Conservation (phyloP, 2,797 vertebrate species). For the Apogon talboti region DNA sequence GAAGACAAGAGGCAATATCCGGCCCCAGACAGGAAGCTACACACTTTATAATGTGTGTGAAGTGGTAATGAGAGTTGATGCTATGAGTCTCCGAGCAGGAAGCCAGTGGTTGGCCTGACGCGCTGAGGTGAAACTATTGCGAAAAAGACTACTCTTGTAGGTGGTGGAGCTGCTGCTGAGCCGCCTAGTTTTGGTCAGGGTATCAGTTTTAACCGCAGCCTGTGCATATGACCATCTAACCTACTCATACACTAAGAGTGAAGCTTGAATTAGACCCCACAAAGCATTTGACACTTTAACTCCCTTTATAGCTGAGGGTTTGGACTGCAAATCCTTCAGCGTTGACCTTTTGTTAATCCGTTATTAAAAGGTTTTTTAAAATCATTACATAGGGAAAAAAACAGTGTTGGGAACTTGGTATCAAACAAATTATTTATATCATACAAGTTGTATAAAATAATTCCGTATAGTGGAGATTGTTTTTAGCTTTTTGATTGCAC, state of each 20-base stretch:
- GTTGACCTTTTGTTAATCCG: background rate
- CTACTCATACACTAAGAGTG: slow-evolving; percentile 5
- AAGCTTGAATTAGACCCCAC: slow-evolving; percentile 19
- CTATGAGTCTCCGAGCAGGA: slow-evolving; percentile 30
- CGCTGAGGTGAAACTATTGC: background rate
- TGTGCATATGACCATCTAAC: background rate
- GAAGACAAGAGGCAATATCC: slow-evolving; percentile 15
- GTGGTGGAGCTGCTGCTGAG: slow-evolving; percentile 2
- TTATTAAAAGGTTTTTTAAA: background rate
- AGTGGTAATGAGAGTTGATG: slow-evolving; percentile 27
- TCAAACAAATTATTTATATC: too few relatives aligned
- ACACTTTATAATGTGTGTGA: slow-evolving; percentile 20
- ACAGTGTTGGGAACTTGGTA: too few relatives aligned
- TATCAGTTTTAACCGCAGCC: slow-evolving; percentile 26
- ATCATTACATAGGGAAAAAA: background rate
- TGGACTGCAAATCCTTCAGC: background rate
- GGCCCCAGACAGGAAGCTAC: slow-evolving; percentile 47
- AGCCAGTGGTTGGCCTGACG: slow-evolving; percentile 23
- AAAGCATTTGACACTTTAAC: slow-evolving; percentile 4
- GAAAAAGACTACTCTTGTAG: slow-evolving; percentile 14
- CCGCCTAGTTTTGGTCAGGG: slow-evolving; percentile 18
- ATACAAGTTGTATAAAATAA: too few relatives aligned
- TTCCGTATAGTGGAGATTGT: too few relatives aligned
- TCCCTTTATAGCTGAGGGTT: background rate
- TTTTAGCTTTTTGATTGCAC: too few relatives aligned